A percentile compares a stretch with the other conserved stretches of the same genome.
phyloP scores from a whole-genome alignment of 2,113 vertebrate species.

The Phrynosoma blainvillii region DNA sequence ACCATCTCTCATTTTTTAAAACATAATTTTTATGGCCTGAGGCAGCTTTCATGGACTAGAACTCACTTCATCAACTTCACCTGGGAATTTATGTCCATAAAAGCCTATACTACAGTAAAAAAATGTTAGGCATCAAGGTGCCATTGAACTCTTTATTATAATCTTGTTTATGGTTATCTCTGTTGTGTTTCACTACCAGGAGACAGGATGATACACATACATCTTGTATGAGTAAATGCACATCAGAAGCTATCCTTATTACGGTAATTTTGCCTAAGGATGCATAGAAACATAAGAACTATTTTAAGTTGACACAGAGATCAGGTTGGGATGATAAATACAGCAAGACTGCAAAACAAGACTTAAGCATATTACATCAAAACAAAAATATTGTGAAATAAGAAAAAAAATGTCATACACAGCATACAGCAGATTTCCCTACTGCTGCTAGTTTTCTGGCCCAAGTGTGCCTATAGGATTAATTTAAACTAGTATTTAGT shows the following conservation, averaged over 20 bases:
- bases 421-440: not conserved
- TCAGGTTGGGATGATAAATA: not conserved
- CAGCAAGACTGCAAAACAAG: not conserved
- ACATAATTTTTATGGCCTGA: not conserved
- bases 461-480: too few species aligned
- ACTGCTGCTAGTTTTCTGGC: too few species aligned
- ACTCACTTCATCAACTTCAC: not conserved
- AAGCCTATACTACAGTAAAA: not conserved
- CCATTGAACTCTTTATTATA: not conserved
- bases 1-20: not conserved
- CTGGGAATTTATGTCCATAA: not conserved
- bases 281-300: not conserved
- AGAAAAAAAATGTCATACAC: not conserved
- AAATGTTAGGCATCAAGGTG: not conserved
- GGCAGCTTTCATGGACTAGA: not conserved
- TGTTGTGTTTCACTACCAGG: not conserved
- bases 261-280: not conserved
- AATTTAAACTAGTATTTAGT: not conserved
- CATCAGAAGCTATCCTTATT: not conserved
- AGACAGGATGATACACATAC: not conserved
- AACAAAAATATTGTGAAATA: not conserved
- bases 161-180: not conserved
- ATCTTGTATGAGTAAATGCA: not conserved
- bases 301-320: not conserved
- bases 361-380: not conserved